Evolutionary conservation across 2,888 invertebrate species (phyloP).

Genomic region (Meloe dianella): DNA sequence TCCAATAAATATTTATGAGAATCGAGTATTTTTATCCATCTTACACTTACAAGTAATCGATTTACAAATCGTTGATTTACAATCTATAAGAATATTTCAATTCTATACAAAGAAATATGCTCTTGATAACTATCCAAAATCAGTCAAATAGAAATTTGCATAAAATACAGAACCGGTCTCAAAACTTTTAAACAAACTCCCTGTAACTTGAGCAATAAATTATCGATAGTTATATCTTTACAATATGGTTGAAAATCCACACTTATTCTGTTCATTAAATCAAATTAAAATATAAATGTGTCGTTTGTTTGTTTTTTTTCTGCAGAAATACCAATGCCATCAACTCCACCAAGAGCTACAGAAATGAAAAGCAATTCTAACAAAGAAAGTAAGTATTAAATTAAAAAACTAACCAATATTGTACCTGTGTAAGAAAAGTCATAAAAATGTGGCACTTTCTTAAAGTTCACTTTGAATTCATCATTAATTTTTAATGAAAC

Average conservation of each 20-base stretch:
- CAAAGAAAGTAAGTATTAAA: conserved; percentile 71
- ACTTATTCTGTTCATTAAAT: conserved; percentile 21
- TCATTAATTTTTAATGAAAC: conserved; percentile 5
- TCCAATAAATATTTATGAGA: conserved; percentile 3
- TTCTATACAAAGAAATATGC: conserved; percentile 20
- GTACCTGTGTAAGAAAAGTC: neutral
- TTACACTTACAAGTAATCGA: neutral
- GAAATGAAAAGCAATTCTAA: conserved; percentile 78
- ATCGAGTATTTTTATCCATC: neutral
- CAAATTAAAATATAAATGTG: neutral
- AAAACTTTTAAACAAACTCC: conserved; percentile 29
- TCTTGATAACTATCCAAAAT: conserved; percentile 30
- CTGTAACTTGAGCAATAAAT: conserved; percentile 48
- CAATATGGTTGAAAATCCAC: conserved; percentile 38
- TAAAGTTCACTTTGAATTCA: neutral
- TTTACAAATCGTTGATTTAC: conserved; percentile 12
- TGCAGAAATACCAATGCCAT: conserved; percentile 88
- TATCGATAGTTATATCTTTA: conserved; percentile 47
- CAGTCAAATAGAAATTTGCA: conserved; percentile 30
- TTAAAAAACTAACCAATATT: neutral
- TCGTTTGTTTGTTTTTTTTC: conserved; percentile 39
- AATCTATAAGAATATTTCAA: conserved; percentile 4
- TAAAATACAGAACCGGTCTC: conserved; percentile 24
- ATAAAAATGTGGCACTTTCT: conserved; percentile 4
- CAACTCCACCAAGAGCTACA: conserved; percentile 81